Evolutionary conservation across 1,140 invertebrate genomes (phyloP), one percentile per base, ranked within the genome.

Genomic region (Tetragonula clypearis): DNA sequence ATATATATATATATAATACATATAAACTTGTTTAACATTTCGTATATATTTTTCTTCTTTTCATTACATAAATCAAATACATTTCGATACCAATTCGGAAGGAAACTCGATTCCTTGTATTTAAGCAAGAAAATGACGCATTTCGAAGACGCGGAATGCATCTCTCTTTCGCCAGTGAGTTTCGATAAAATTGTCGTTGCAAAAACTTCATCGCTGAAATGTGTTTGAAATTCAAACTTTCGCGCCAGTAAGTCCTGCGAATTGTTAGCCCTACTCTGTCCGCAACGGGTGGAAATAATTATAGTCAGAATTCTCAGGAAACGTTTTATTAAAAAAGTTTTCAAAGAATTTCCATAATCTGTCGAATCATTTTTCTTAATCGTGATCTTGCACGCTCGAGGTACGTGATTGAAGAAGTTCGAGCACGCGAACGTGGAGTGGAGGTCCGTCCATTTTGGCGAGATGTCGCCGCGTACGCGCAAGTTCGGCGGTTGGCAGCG

Each of bases 401-500:
- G 23, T n/a, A 62, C 23, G 19, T 8, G 23, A 62, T 62, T 62
- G 5, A n/a, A 23, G 14, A n/a, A 62, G n/a, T n/a, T n/a, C 12
- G 23, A n/a, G 60, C 23, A 14, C 14, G 3, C 12, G n/a, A 62
- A 23, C 23, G 14, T n/a, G 5, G 4, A n/a, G 23, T n/a, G 14
- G 60, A 23, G 14, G n/a, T n/a, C 3, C 21, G 19, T 62, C n/a
- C 60, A 14, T n/a, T 14, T 62, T 35, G 6, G 1, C 19, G 21
- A 72, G 82, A 79, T 79, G 82, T 79, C 72, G 56, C 68, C 35
- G 23, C 35, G 23, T 21, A 1, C 5, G 17, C 9, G 15, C 2
- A 62, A 79, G 41, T 56, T n/a, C 12, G 3, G 55, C 75, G 9
- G 79, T 85, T 85, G 84, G 84, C 8, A 85, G 30, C 9, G n/a